These are phyloP conservation scores for Phaenicophaeus curvirostris DNA, from an alignment of 2,797 vertebrate species.

Conservation along the genomic window DNA sequence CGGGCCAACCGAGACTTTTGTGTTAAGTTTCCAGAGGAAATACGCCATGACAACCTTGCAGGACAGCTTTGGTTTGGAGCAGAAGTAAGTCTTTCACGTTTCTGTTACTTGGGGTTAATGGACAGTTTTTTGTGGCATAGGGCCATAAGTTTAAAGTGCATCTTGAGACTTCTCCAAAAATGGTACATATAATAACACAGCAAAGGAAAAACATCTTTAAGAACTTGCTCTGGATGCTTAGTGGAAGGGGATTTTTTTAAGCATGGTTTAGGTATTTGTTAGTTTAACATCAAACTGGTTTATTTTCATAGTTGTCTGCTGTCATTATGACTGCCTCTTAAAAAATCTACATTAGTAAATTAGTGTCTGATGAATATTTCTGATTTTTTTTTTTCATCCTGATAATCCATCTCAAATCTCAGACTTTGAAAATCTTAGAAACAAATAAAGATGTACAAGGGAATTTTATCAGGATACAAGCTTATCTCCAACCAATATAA, in stretches of 20 bases:
- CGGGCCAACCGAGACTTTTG: conserved; percentile 95
- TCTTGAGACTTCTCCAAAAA: background rate
- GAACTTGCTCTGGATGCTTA: background rate
- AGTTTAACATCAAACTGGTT: background rate
- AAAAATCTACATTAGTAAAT: background rate
- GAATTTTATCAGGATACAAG: background rate
- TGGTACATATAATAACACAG: background rate
- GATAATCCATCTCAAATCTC: background rate
- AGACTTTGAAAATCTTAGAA: background rate
- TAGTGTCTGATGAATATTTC: background rate
- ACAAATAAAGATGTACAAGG: background rate
- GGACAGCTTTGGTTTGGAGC: conserved; percentile 99
- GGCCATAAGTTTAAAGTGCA: background rate
- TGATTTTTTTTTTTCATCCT: background rate
- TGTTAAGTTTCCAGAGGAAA: conserved; percentile 98
- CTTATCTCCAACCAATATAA: background rate
- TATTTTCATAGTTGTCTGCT: background rate
- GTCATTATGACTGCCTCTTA: background rate
- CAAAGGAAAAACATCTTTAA: background rate
- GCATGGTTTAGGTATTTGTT: background rate
- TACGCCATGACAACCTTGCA: conserved; percentile 97
- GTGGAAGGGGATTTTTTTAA: background rate
- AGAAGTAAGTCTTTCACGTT: conserved; percentile 80
- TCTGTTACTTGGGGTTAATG: background rate
- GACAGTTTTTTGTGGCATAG: background rate